Base-by-base conservation (phyloP, 2,797 vertebrate species). In the Myotis planiceps region DNA sequence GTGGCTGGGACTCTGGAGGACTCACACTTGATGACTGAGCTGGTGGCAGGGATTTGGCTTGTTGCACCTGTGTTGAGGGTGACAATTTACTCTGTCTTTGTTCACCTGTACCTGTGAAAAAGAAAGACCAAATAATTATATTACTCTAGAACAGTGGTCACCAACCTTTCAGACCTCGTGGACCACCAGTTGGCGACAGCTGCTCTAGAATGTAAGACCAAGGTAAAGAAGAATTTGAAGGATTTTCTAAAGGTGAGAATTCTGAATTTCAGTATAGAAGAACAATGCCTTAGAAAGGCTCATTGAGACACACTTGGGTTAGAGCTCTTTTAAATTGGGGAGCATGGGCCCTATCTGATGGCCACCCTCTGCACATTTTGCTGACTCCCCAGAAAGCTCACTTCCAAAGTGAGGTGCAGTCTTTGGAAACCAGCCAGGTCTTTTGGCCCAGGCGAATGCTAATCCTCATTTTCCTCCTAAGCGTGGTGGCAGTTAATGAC, bases 11-110 rank as follows among this genome's bases (percentile, higher is more conserved):
- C 98, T 80, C 99, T 96, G n/a, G 98, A 98, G 49, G 99, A 86
- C 95, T 98, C 98, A 19, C 97, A 34, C 68, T n/a, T 4, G 97
- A 7, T 0, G 96, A 76, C 89, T 95, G 97, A 98, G 98, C 89
- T 98, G 99, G 93, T 65, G 98, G 98, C 55, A 98, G 90, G 19
- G 99, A 95, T 0, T 98, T 98, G 96, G 99, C 98, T 90, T 99
- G 99, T 18, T 98, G 99, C 1, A 98, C 98, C 98, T 99, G 99
- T 9, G 98, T 97, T 80, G 98, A 99, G 76, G 98, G 95, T 98
- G 98, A 96, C 97, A 98, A 90, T 99, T 99, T 37, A 98, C 97
- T 98, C 82, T 98, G 98, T 94, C 97, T 99, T 90, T 98, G 98
- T 78, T 99, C 99, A 92, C 97, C 92, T 37, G 98, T 91, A 87